Evolutionary conservation across 2,888 invertebrate species (phyloP).

Genomic region (Vesta saturnalis): DNA sequence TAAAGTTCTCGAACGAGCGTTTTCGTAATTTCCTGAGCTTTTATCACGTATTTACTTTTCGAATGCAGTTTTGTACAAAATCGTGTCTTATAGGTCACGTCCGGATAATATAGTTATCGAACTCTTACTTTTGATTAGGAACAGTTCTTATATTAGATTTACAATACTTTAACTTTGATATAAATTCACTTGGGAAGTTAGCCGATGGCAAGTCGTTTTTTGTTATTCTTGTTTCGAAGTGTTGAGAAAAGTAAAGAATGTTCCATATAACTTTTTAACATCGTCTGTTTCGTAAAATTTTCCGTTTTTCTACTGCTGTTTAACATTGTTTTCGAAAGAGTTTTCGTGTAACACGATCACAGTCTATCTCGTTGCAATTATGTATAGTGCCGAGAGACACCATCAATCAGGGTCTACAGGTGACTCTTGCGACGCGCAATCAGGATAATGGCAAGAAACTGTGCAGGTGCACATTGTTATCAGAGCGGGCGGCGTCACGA

Average conservation of each 20-base stretch:
- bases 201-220: constrained; percentile 35
- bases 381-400: constrained; percentile 47
- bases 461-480: constrained; percentile 47
- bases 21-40: constrained; percentile 37
- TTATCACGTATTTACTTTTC: constrained; percentile 40
- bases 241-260: constrained; percentile 31
- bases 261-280: constrained; percentile 24
- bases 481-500: constrained; percentile 44
- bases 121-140: constrained; percentile 51
- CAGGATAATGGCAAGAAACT: constrained; percentile 50
- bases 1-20: constrained; percentile 33
- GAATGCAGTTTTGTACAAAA: constrained; percentile 39
- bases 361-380: constrained; percentile 43
- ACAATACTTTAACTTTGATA: constrained; percentile 52
- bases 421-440: constrained; percentile 50
- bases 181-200: constrained; percentile 51
- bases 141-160: constrained; percentile 52
- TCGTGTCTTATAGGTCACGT: constrained; percentile 45
- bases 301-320: constrained; percentile 22
- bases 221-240: constrained; percentile 40
- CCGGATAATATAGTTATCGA: constrained; percentile 47
- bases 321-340: constrained; percentile 28
- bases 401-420: constrained; percentile 49
- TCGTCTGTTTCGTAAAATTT: constrained; percentile 31
- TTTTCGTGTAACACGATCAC: constrained; percentile 32